Conservation (phyloP, 2,797 vertebrate genomes). For the Rachycentron canadum region DNA sequence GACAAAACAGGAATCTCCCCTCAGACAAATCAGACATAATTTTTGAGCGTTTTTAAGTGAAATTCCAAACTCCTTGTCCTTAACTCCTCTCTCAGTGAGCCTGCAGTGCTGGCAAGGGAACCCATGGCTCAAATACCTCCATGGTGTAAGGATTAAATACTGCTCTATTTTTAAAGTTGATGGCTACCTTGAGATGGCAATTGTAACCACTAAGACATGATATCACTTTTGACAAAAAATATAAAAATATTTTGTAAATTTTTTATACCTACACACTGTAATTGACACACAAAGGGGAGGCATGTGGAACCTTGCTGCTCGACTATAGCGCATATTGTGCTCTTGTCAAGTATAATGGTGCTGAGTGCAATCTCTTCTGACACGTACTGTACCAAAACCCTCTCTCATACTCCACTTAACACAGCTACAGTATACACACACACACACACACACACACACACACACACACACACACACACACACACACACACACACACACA, state of each 20-base stretch:
- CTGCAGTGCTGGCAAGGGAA: conserved; percentile 1
- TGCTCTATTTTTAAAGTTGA: conserved; percentile 35
- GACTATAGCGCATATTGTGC: conserved; percentile 12
- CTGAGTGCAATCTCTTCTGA: conserved; percentile 60
- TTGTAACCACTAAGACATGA: not conserved
- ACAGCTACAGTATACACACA: conserved; percentile 46
- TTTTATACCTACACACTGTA: not conserved
- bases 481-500: conserved; percentile 13
- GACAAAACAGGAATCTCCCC: not conserved
- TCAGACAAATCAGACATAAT: not conserved
- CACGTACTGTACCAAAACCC: conserved; percentile 63
- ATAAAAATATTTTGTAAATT: not conserved
- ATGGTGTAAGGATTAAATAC: conserved; percentile 6
- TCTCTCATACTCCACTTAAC: conserved; percentile 55
- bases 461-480: not conserved
- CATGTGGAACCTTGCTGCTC: conserved; percentile 9
- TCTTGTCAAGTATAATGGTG: conserved; percentile 47
- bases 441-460: not conserved
- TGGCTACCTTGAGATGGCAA: conserved; percentile 13
- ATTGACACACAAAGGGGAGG: conserved; percentile 15
- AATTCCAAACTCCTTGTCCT: conserved; percentile 3
- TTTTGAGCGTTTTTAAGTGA: not conserved
- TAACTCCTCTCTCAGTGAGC: conserved; percentile 15
- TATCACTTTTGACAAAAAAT: not conserved
- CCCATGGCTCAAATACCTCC: conserved; percentile 23